Evolutionary conservation across 2,888 invertebrate genomes (phyloP).

Genomic region (Noctua janthina): DNA sequence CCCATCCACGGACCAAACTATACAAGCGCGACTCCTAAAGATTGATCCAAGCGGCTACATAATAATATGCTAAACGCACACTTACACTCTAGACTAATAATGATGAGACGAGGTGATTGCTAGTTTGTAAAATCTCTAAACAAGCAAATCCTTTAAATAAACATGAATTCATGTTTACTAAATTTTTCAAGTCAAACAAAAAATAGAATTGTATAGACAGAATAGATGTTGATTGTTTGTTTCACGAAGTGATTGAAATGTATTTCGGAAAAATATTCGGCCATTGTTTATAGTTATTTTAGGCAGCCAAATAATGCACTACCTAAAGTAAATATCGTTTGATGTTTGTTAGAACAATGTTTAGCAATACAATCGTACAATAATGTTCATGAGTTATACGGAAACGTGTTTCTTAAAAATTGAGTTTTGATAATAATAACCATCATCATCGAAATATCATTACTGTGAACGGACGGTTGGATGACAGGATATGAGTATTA

Average conservation of each 20-base stretch:
- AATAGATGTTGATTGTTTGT: conserved; percentile 31
- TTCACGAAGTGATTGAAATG: conserved; percentile 29
- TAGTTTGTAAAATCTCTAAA: neutral
- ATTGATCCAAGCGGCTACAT: too few species aligned
- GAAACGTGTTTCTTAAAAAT: neutral
- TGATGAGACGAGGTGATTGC: neutral
- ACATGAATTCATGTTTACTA: conserved; percentile 15
- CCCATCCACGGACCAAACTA: too few species aligned
- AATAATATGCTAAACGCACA: too few species aligned
- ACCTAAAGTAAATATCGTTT: conserved; percentile 27
- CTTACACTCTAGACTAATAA: neutral
- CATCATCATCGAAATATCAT: neutral
- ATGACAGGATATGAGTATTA: neutral
- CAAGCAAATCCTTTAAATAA: neutral
- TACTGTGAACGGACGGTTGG: neutral
- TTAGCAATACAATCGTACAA: neutral
- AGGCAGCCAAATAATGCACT: conserved; percentile 16
- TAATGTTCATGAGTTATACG: neutral
- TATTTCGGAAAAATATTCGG: conserved; percentile 27
- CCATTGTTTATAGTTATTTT: conserved; percentile 38
- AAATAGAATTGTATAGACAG: conserved; percentile 1
- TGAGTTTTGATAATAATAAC: neutral
- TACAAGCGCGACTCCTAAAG: too few species aligned
- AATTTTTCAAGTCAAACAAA: neutral
- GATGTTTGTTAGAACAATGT: neutral